These are phyloP conservation scores for Heterocephalus glaber DNA, from an alignment of 2,113 vertebrate species.

Conservation along the genomic window DNA sequence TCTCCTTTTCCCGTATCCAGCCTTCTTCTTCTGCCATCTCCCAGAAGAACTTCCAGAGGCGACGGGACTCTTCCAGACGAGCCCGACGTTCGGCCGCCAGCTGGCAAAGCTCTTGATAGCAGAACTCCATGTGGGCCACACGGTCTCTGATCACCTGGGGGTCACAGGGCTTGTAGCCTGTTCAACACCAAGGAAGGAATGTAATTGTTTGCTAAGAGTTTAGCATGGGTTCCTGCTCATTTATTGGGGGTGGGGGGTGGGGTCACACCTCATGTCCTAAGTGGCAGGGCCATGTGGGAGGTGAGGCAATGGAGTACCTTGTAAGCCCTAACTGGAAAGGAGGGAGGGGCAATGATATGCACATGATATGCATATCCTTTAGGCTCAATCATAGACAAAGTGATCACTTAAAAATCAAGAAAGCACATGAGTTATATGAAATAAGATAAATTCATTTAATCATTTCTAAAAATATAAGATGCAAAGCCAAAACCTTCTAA, in stretches of 20 bases:
- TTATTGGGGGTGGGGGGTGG: neutral
- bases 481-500: neutral
- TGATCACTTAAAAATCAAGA: constrained; percentile 39
- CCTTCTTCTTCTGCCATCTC: constrained; percentile 98
- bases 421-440: neutral
- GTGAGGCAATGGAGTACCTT: neutral
- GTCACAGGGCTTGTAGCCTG: constrained; percentile 97
- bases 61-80: constrained; percentile 94
- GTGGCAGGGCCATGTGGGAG: neutral
- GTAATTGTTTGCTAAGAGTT: neutral
- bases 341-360: neutral
- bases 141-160: constrained; percentile 95
- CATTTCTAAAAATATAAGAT: neutral
- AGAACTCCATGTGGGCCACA: constrained; percentile 96
- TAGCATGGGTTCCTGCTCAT: accelerated
- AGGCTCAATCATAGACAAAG: neutral
- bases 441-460: neutral
- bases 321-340: neutral
- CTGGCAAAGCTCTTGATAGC: constrained; percentile 96
- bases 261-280: neutral
- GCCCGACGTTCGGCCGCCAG: constrained; percentile 92
- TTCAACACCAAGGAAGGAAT: constrained; percentile 26
- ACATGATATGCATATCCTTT: too few relatives aligned
- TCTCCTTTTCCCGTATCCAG: constrained; percentile 98
- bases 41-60: constrained; percentile 99